These are phyloP conservation scores for Pterophyllum scalare DNA, from an alignment of 2,113 vertebrate species.

Conservation along the genomic window DNA sequence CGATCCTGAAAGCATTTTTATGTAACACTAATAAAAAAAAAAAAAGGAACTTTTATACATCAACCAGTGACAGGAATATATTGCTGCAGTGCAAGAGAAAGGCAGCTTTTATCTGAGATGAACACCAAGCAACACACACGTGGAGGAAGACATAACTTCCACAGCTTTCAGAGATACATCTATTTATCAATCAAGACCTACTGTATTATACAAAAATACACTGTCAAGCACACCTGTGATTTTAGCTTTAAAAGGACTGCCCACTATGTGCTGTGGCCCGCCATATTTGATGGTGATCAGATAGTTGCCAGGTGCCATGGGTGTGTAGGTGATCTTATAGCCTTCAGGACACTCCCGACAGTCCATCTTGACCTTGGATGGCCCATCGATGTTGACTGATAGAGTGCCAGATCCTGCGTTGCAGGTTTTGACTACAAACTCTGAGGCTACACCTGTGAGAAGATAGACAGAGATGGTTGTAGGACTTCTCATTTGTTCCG, in stretches of 20 bases:
- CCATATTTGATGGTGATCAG: slow-evolving; percentile 97
- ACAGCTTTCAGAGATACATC: slow-evolving; percentile 44
- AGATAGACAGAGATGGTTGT: not conserved
- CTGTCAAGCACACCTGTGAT: slow-evolving; percentile 87
- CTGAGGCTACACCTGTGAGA: slow-evolving; percentile 85
- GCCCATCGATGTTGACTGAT: slow-evolving; percentile 93
- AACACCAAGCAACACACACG: slow-evolving; percentile 3
- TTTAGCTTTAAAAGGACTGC: slow-evolving; percentile 97
- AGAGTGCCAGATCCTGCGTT: slow-evolving; percentile 91
- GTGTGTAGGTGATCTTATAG: slow-evolving; percentile 92
- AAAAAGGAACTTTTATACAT: not conserved
- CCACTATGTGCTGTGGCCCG: slow-evolving; percentile 95
- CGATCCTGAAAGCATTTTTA: slow-evolving; percentile 16
- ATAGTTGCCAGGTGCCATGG: slow-evolving; percentile 98
- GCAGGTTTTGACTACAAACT: slow-evolving; percentile 92
- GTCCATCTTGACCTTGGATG: slow-evolving; percentile 97
- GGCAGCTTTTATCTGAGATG: slow-evolving; percentile 33
- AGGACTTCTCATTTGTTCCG: not conserved
- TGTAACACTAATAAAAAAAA: slow-evolving; percentile 12
- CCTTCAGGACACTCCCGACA: slow-evolving; percentile 93
- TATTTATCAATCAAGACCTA: slow-evolving; percentile 52
- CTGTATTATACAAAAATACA: slow-evolving; percentile 59
- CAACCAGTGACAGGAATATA: not conserved
- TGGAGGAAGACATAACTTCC: slow-evolving; percentile 38
- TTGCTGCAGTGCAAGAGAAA: slow-evolving; percentile 6